phyloP scores from a whole-genome alignment of 2,888 invertebrate genomes.

The Hartigia nigra region DNA sequence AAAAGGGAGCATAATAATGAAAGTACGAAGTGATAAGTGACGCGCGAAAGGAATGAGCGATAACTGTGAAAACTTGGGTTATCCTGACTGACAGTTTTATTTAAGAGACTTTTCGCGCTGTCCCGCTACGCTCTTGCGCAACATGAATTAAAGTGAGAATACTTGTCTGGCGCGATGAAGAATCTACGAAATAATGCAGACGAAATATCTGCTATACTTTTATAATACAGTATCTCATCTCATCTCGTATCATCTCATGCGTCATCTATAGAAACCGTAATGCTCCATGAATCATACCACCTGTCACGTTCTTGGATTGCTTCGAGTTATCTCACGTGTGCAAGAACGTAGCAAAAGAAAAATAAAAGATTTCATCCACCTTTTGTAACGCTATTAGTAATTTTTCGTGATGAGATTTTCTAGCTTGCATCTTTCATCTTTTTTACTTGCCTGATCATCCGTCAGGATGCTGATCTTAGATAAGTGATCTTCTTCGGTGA shows the following conservation, averaged over 20 bases:
- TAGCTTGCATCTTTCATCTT: background rate
- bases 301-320: background rate
- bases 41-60: background rate
- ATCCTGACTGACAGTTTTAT: background rate
- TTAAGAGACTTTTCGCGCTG: background rate
- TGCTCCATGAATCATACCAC: background rate
- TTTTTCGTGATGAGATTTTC: background rate
- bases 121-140: background rate
- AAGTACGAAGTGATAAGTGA: background rate
- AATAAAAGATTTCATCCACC: background rate
- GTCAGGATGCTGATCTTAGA: background rate
- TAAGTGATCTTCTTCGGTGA: background rate
- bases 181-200: background rate
- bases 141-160: background rate
- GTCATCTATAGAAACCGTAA: background rate
- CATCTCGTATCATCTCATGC: background rate
- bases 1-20: too few species aligned
- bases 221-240: background rate
- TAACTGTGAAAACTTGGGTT: background rate
- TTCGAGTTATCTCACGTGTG: background rate
- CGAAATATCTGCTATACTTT: background rate
- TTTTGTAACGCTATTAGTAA: background rate
- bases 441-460: background rate
- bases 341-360: background rate
- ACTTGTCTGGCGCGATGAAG: background rate